Percentiles rank a stretch among this genome's conserved stretches.
These are phyloP conservation scores for Platycheirus rosarum DNA, from an alignment of 2,888 invertebrate species.

Conservation along the genomic window DNA sequence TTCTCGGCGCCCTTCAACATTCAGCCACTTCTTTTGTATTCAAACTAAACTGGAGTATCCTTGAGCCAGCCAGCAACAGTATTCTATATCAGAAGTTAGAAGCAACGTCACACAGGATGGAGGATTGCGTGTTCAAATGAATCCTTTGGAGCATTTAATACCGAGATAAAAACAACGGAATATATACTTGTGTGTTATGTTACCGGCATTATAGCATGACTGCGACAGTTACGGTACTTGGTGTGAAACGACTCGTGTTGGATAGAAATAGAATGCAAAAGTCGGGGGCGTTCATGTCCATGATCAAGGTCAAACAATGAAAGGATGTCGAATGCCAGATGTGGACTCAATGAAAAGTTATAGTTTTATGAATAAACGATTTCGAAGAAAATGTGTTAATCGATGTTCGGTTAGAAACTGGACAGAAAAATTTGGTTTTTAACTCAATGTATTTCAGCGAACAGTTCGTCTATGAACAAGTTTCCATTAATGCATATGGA, in stretches of 20 bases:
- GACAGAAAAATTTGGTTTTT: too few species aligned
- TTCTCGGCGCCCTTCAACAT: neutral
- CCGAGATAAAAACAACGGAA: slow-evolving; percentile 27
- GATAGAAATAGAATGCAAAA: slow-evolving; percentile 13
- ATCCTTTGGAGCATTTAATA: slow-evolving; percentile 46
- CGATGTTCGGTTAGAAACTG: slow-evolving; percentile 9
- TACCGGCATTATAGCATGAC: neutral
- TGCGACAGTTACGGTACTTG: slow-evolving; percentile 13
- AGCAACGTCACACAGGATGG: neutral
- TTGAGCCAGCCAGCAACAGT: slow-evolving; percentile 21
- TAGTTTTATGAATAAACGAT: slow-evolving; percentile 7
- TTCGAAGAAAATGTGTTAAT: slow-evolving; percentile 10
- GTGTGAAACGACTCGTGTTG: slow-evolving; percentile 12
- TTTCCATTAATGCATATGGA: too few species aligned
- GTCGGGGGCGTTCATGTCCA: slow-evolving; percentile 16
- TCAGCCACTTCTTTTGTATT: slow-evolving; percentile 1
- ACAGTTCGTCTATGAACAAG: too few species aligned
- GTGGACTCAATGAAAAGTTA: slow-evolving; percentile 5
- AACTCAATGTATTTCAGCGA: too few species aligned
- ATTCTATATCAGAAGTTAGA: neutral
- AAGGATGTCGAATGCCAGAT: slow-evolving; percentile 26
- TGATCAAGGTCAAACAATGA: slow-evolving; percentile 40
- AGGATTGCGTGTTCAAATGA: slow-evolving; percentile 49
- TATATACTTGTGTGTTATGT: neutral
- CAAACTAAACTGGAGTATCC: slow-evolving; percentile 14